A percentile compares a stretch with the other conserved stretches of the same genome.
These are phyloP conservation scores for Drosophila fuyamai DNA, from an alignment of 1,140 invertebrate genomes.

Conservation along the genomic window DNA sequence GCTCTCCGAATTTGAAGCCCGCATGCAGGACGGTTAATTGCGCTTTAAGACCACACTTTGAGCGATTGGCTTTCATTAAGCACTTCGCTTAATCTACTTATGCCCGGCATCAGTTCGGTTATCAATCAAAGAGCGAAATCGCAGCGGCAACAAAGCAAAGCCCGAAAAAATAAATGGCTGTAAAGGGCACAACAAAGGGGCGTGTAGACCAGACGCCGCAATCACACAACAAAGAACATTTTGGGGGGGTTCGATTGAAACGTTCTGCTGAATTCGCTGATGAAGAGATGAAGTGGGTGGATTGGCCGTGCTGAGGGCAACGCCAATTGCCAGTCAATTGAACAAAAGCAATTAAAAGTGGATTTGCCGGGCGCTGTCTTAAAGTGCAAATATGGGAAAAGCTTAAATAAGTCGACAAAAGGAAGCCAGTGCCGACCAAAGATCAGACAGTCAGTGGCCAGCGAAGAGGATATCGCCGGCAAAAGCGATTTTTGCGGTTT, in stretches of 20 bases:
- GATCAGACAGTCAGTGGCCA: constrained; percentile 11
- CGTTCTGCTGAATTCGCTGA: constrained; percentile 30
- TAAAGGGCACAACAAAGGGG: constrained; percentile 19
- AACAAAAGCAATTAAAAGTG: constrained; percentile 84
- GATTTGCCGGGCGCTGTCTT: constrained; percentile 68
- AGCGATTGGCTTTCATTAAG: constrained; percentile 78
- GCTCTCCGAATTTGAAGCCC: constrained; percentile 3
- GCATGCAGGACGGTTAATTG: constrained; percentile 39
- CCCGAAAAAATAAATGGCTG: constrained; percentile 38
- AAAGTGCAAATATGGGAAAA: constrained; percentile 73
- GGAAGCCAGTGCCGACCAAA: constrained; percentile 6
- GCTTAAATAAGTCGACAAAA: constrained; percentile 74
- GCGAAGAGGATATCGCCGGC: constrained; percentile 9
- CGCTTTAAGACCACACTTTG: constrained; percentile 62
- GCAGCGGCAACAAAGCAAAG: constrained; percentile 51
- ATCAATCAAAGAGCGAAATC: constrained; percentile 71
- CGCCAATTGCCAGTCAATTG: constrained; percentile 79
- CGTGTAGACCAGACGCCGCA: constrained; percentile 21
- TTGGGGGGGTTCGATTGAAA: constrained; percentile 57
- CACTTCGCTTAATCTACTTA: constrained; percentile 74
- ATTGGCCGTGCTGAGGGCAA: constrained; percentile 16
- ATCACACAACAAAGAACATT: constrained; percentile 60
- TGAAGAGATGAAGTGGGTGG: constrained; percentile 37
- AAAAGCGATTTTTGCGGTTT: constrained; percentile 72
- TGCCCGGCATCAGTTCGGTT: constrained; percentile 53